Base-by-base conservation (phyloP, 2,888 invertebrate genomes). In the Nephrotoma flavescens region DNA sequence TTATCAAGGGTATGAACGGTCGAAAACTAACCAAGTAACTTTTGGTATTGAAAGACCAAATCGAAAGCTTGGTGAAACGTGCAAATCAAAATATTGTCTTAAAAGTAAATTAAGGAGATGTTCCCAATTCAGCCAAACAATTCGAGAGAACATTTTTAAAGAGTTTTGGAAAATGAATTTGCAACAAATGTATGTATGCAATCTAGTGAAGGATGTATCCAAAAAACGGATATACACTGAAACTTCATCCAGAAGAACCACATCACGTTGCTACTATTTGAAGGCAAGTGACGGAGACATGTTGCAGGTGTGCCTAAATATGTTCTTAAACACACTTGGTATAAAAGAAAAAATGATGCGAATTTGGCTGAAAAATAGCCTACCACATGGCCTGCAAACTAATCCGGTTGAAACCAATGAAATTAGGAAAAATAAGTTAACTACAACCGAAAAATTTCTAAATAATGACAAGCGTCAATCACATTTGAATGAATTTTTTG, bases 151-250 rank as follows among this genome's bases (percentile, higher is more conserved):
- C 41, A 83, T 83, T 83, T 83, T 83, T 5, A 5, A 41, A 83
- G 84, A 84, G 84, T 84, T 83, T 84, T 42, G 84, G 41, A 84
- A 84, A 84, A 84, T 84, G 42, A 84, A 84, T 84, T 84, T 41
- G 84, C 41, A 84, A 12, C 12, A 41, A 84, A 84, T 41, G 41
- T 84, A 84, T 42, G 84, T 84, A 9, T 84, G 84, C 12, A 84
- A 84, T 84, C n/a, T 84, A 42, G 42, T 42, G 4, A 84, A 84
- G 84, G 84, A 84, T 11, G 42, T 84, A 7, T 7, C 42, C 84
- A 84, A 84, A 42, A 84, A 31, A 84, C 9, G 41, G 12, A 84
- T 84, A 41, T 84, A 84, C 84, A 84, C 42, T 6, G 42, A 84
- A 84, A 84, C 0, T 84, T 84, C 41, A 6, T 42, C 84, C 41